Evolutionary conservation across 2,797 vertebrate genomes (phyloP), one percentile per base, ranked within the genome.

Genomic region (Notoglanidium macrostoma): DNA sequence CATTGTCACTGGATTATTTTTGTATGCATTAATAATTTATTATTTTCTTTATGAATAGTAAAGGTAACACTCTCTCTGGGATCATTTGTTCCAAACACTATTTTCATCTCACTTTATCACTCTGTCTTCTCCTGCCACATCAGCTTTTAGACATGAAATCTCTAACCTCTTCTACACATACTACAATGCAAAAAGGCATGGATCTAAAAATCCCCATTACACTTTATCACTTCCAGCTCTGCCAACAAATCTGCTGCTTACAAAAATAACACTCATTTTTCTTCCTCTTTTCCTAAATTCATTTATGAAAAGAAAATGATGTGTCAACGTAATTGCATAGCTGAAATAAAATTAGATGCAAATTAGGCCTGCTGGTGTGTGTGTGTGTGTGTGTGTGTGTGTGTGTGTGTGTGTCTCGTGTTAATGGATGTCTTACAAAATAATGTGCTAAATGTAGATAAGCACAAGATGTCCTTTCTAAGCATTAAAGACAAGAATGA

Each of bases 261-360:
- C 81, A 86, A 87, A 82, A 82, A 83, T 74, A 87, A 83, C 44
- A 63, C 44, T 63, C 55, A 87, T 87, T 82, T 87, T 74, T 57
- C 67, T 74, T 74, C 35, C 91, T 65, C 72, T 84, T 55, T 65
- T 86, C 88, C 89, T 88, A 90, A 94, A 95, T 94, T 94, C 91
- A 95, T 93, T 95, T 94, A 94, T 93, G 86, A 92, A 92, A 92
- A 92, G 89, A 91, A 95, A 93, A 91, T 87, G 93, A 89, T 90
- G 92, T 93, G 90, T 95, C 94, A 94, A 94, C 92, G 91, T 89
- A 93, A 91, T 94, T 92, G 89, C 90, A 93, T 88, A 93, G 93
- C 92, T 88, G 89, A 89, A 92, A 91, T 89, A 88, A 92, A 94
- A 95, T 94, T 91, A 94, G 92, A 95, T 95, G 93, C 94, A 94